Percentiles rank a stretch among this genome's conserved stretches.
Evolutionary conservation across 1,140 invertebrate genomes (phyloP).

Genomic region (Gonioctena quinquepunctata): DNA sequence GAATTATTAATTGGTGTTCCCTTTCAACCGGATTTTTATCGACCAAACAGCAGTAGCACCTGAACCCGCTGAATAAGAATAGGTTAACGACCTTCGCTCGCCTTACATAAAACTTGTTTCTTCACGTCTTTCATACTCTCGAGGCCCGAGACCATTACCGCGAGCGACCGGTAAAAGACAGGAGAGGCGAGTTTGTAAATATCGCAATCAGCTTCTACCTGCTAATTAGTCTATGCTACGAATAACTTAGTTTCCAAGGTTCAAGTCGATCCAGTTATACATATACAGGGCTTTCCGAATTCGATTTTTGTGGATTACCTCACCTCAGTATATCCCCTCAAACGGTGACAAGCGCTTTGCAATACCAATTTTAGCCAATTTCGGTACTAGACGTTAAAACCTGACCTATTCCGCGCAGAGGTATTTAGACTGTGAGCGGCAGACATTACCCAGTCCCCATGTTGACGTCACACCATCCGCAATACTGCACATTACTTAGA

Average conservation of each 20-base stretch:
- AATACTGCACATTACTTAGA: too few species aligned
- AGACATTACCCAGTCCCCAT: too few species aligned
- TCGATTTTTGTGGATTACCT: too few species aligned
- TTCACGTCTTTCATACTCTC: background rate
- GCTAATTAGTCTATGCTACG: background rate
- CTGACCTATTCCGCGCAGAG: too few species aligned
- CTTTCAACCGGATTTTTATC: background rate
- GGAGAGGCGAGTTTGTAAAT: background rate
- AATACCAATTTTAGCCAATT: too few species aligned
- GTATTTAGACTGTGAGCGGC: too few species aligned
- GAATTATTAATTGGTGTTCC: background rate
- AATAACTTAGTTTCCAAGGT: background rate
- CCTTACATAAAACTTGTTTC: background rate
- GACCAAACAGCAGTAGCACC: background rate
- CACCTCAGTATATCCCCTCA: too few species aligned
- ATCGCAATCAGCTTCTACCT: background rate
- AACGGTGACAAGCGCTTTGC: too few species aligned
- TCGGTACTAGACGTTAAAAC: too few species aligned
- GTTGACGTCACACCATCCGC: too few species aligned
- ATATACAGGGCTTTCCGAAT: too few species aligned
- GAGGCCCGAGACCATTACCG: too few species aligned
- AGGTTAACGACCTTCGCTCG: background rate
- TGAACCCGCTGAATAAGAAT: background rate
- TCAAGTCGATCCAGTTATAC: background rate
- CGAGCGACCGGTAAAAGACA: background rate